These are phyloP conservation scores for Corbicula japonica DNA, from an alignment of 2,888 invertebrate genomes.

Conservation along the genomic window DNA sequence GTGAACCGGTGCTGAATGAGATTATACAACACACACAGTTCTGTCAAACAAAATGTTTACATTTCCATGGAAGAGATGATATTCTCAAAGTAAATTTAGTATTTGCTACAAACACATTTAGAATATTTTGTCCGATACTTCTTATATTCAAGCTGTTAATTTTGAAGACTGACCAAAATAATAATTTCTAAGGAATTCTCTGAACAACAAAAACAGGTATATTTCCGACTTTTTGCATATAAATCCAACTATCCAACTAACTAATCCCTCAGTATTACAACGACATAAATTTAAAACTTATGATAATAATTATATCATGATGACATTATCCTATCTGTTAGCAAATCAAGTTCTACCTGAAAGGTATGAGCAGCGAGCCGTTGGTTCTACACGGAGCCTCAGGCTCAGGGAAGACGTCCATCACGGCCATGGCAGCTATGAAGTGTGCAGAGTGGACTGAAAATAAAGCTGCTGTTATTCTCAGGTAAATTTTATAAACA, in stretches of 20 bases:
- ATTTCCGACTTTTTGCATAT: too few species aligned
- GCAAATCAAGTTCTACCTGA: constrained; percentile 70
- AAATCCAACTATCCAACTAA: too few species aligned
- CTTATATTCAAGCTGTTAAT: too few species aligned
- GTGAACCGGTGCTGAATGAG: constrained; percentile 86
- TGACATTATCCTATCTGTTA: too few species aligned
- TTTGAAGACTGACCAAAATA: too few species aligned
- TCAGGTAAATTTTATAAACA: constrained; percentile 67
- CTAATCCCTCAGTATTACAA: too few species aligned
- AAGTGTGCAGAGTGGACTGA: constrained; percentile 67
- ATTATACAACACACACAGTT: constrained; percentile 91
- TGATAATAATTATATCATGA: too few species aligned
- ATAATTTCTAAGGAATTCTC: too few species aligned
- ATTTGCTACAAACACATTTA: too few species aligned
- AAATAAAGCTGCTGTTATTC: constrained; percentile 70
- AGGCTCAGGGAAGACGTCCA: constrained; percentile 94
- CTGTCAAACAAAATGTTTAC: constrained; percentile 91
- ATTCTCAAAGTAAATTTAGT: constrained; percentile 38
- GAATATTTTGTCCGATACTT: too few species aligned
- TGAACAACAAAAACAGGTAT: too few species aligned
- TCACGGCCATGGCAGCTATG: constrained; percentile 91
- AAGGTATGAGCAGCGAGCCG: constrained; percentile 88
- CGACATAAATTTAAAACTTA: too few species aligned
- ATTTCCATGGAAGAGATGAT: constrained; percentile 91
- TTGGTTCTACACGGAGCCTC: constrained; percentile 92